These are phyloP conservation scores for Menidia beryllina DNA, from an alignment of 2,113 vertebrate genomes.

Conservation along the genomic window DNA sequence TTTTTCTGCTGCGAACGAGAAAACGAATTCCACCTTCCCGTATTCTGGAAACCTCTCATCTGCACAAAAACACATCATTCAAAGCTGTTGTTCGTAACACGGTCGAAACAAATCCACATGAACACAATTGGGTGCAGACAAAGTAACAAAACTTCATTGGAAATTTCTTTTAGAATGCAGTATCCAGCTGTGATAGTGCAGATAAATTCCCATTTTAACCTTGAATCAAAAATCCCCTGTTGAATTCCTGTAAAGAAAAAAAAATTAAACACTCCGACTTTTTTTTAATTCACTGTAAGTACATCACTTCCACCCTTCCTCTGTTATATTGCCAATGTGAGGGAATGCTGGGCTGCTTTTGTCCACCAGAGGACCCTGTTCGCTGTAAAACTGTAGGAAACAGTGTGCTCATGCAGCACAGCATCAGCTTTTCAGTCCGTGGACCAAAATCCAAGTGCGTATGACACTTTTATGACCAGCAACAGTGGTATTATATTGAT, in stretches of 20 bases:
- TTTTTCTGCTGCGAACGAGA: conserved; percentile 95
- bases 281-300: not conserved
- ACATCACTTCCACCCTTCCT: not conserved
- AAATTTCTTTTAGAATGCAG: not conserved
- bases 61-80: conserved; percentile 29
- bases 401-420: not conserved
- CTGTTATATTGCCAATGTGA: not conserved
- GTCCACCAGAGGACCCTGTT: conserved; percentile 63
- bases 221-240: not conserved
- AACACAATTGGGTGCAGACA: not conserved
- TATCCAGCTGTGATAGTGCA: not conserved
- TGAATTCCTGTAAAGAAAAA: not conserved
- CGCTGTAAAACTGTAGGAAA: conserved; percentile 2
- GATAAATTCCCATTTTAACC: not conserved
- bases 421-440: not conserved
- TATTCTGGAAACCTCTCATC: conserved; percentile 91
- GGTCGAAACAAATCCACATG: not conserved
- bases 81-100: not conserved
- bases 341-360: conserved; percentile 10
- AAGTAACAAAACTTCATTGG: no score
- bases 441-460: no score
- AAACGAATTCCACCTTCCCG: conserved; percentile 97
- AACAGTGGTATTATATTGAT: not conserved
- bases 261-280: not conserved
- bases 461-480: no score